These are phyloP conservation scores for Actinemys pallida DNA, from an alignment of 2,113 vertebrate species.

Conservation along the genomic window DNA sequence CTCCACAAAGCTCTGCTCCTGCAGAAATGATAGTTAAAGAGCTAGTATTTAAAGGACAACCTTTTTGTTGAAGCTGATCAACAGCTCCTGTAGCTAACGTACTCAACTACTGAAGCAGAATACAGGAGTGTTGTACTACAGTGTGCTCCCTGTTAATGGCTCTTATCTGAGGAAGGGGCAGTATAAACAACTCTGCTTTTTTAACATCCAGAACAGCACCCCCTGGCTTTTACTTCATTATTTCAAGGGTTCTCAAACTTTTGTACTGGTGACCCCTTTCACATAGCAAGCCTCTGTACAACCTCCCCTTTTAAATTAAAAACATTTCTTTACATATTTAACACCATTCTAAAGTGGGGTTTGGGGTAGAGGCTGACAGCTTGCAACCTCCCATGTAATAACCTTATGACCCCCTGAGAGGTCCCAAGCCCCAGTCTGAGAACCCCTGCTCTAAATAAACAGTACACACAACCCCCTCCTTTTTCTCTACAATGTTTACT, in stretches of 20 bases:
- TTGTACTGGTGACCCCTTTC: too few species aligned
- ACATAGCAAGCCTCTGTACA: too few species aligned
- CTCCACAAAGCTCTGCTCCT: background rate
- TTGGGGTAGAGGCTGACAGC: too few species aligned
- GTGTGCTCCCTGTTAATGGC: background rate
- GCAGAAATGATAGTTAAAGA: background rate
- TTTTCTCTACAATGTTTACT: constrained; percentile 31
- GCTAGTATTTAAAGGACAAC: background rate
- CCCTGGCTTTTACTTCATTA: background rate
- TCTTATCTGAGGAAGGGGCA: background rate
- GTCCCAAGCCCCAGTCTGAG: too few species aligned
- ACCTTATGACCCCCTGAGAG: too few species aligned
- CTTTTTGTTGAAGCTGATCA: background rate
- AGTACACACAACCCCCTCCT: constrained; percentile 5
- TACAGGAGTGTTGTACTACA: accelerated
- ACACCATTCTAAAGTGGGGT: too few species aligned
- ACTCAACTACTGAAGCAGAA: background rate
- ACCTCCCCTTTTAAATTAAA: too few species aligned
- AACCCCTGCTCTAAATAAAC: background rate
- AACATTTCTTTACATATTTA: too few species aligned
- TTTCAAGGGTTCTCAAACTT: background rate
- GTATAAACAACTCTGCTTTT: background rate
- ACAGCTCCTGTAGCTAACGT: background rate
- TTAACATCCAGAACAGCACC: background rate
- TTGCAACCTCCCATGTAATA: too few species aligned